Evolutionary conservation across 35 echinoderm and acorn worm species (phyloP).

Genomic region (Patiria miniata): DNA sequence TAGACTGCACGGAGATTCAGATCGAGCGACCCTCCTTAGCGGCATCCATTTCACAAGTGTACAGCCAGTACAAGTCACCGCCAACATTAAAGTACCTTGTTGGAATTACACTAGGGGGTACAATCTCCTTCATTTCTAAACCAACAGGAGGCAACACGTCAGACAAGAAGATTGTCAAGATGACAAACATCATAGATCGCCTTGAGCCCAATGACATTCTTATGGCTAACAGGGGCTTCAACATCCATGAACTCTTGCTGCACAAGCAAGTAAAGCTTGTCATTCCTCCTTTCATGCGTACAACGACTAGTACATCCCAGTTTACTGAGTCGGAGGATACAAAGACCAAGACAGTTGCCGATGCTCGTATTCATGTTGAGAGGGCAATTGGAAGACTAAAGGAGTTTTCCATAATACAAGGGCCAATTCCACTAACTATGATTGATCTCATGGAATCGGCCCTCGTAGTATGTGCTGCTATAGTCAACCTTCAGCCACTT

Average conservation of each 20-base stretch:
- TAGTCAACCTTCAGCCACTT: conserved; percentile 49
- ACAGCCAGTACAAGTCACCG: conserved; percentile 61
- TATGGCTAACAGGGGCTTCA: conserved; percentile 69
- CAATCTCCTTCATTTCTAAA: conserved; percentile 59
- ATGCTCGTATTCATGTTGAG: conserved; percentile 65
- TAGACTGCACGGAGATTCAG: conserved; percentile 74
- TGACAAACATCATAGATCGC: conserved; percentile 31
- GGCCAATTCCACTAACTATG: conserved; percentile 67
- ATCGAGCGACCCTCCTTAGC: conserved; percentile 58
- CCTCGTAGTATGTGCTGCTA: conserved; percentile 35
- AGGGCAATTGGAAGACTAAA: conserved; percentile 52
- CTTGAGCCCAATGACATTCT: conserved; percentile 63
- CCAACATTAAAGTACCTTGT: conserved; percentile 68
- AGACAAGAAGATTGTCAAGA: conserved; percentile 62
- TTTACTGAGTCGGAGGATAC: conserved; percentile 52
- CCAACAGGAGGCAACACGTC: conserved; percentile 59
- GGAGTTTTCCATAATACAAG: conserved; percentile 63
- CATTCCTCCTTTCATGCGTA: conserved; percentile 64
- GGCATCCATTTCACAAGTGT: conserved; percentile 55
- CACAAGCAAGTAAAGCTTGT: conserved; percentile 59
- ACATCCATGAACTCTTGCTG: conserved; percentile 74
- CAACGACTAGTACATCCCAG: conserved; percentile 41
- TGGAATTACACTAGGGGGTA: conserved; percentile 54
- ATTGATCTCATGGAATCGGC: conserved; percentile 53
- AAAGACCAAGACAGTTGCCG: conserved; percentile 57